Evolutionary conservation across 2,888 invertebrate genomes (phyloP), one percentile per base, ranked within the genome.

Genomic region (Drosophila prolongata): DNA sequence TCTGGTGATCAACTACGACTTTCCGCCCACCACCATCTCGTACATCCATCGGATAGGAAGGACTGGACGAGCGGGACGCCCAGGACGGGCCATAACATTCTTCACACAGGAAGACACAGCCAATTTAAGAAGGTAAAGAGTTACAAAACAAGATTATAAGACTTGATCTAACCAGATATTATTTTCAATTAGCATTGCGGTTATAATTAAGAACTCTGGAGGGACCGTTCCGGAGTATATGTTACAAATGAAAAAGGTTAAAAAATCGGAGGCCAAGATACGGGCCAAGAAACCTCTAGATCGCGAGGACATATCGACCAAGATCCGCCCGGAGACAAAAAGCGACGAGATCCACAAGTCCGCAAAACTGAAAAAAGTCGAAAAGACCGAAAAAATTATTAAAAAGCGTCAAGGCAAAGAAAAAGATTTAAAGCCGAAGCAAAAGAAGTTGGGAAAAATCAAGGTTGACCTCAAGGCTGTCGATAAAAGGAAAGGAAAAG

Each of bases 1-100:
- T 93, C 93, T 99, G 34, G 98, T 99, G 35, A 94, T 99, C 77
- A 99, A 99, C 93, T 99, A 98, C 91, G 99, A 99, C 93, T 98
- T 99, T 92, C 99, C 99, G 16, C 95, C 96, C 0, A 95, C 96
- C 1, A 95, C 96, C 64, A 97, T 98, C 83, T 95, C 97, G 0
- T 98, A 98, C 89, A 96, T 98, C 85, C 98, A 98, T 93, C 94
- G 98, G 70, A 95, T 96, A 69, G 96, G 96, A 85, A 94, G 99
- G 55, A 98, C 99, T 0, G 99, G 99, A 0, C 94, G 99, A 75
- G 99, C 99, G 2, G 99, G 99, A 0, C 94, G 96, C 69, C 94
- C 92, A 49, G 99, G 99, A 1, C 95, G 94, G 88, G 98, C 99
- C 0, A 93, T 99, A 49, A 99, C 99, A 0, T 98, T 97, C 93